These are phyloP conservation scores for Frankliniella fusca DNA, from an alignment of 2,888 invertebrate genomes.

Conservation along the genomic window DNA sequence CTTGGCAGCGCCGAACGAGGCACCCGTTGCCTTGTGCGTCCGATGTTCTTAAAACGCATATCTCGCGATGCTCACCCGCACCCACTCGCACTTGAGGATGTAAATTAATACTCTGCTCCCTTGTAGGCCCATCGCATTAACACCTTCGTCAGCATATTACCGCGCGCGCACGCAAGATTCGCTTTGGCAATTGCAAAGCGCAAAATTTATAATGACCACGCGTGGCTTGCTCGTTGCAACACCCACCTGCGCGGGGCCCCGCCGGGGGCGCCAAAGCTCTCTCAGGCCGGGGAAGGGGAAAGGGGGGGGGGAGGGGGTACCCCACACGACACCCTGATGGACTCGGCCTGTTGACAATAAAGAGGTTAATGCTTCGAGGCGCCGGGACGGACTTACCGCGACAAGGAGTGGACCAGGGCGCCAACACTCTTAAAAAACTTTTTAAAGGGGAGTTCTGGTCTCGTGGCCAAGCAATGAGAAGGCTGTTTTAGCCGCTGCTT, in stretches of 20 bases:
- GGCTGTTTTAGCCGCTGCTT: no score
- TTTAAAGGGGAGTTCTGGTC: no score
- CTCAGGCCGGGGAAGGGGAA: neutral
- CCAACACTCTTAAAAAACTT: no score
- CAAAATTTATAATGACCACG: neutral
- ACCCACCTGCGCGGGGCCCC: neutral
- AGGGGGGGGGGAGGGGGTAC: neutral
- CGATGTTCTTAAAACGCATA: neutral
- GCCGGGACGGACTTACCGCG: neutral
- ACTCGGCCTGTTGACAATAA: constrained; percentile 21
- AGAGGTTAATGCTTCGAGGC: constrained; percentile 22
- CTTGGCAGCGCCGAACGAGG: no score
- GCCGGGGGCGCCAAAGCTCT: neutral
- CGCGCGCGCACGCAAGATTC: neutral
- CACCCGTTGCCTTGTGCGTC: neutral
- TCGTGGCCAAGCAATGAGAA: no score
- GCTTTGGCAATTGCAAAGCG: neutral
- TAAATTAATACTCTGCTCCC: constrained; percentile 12
- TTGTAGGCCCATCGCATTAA: constrained; percentile 16
- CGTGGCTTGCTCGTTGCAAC: neutral
- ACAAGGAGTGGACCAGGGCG: no score
- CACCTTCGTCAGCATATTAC: constrained; percentile 9
- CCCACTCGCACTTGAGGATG: neutral
- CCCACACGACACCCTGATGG: neutral
- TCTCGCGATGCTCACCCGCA: neutral